Conservation (phyloP, 1,140 invertebrate species). For the Lasioglossum baleicum region DNA sequence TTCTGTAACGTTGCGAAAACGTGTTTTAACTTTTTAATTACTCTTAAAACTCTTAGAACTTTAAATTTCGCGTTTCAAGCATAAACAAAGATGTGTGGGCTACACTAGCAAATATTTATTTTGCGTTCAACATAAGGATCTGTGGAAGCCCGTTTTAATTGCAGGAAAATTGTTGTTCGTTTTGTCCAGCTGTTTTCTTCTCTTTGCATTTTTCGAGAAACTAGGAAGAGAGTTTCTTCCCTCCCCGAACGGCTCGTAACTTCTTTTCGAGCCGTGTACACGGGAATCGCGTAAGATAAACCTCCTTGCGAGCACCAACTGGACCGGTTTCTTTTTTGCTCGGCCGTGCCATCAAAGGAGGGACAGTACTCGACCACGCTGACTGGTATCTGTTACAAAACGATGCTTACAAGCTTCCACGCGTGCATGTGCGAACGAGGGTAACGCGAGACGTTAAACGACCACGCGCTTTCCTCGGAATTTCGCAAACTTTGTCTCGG, state of each 20-base stretch:
- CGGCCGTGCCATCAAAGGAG: slow-evolving; percentile 46
- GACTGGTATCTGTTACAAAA: slow-evolving; percentile 48
- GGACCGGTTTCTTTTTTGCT: slow-evolving; percentile 63
- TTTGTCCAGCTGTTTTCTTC: no score
- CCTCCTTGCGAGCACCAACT: slow-evolving; percentile 57
- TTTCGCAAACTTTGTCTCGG: slow-evolving; percentile 39
- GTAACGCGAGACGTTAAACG: slow-evolving; percentile 24
- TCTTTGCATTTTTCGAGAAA: neutral
- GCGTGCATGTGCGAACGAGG: slow-evolving; percentile 18
- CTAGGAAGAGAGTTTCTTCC: neutral
- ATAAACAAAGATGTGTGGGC: no score
- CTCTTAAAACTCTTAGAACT: no score
- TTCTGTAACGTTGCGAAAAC: neutral
- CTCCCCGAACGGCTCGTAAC: slow-evolving; percentile 20
- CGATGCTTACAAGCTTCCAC: slow-evolving; percentile 37
- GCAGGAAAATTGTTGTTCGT: no score
- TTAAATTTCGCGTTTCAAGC: no score
- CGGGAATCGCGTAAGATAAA: slow-evolving; percentile 36
- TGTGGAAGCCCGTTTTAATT: no score
- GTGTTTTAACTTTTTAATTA: no score
- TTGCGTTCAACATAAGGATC: no score
- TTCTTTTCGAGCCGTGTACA: slow-evolving; percentile 34
- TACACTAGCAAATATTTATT: no score
- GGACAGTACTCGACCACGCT: slow-evolving; percentile 55
- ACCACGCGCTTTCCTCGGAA: slow-evolving; percentile 39